phyloP scores from a whole-genome alignment of 2,113 vertebrate species.

The Cebidichthys violaceus region DNA sequence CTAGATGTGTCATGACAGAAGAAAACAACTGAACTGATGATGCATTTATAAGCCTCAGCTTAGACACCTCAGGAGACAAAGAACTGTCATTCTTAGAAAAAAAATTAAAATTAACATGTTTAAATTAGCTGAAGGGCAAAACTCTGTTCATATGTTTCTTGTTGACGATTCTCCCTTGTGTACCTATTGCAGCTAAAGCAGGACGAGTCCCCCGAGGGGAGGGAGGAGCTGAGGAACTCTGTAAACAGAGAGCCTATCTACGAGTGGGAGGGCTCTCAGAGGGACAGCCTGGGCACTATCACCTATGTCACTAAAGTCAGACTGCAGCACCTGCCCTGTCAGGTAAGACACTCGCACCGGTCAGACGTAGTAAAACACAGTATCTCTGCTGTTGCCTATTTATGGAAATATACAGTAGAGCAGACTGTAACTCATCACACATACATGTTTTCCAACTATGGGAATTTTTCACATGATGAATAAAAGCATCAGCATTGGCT shows the following conservation, averaged over 20 bases:
- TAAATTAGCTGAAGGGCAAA: not conserved
- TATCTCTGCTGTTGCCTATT: not conserved
- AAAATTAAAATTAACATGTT: not conserved
- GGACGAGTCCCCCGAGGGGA: slow-evolving; percentile 47
- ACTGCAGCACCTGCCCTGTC: slow-evolving; percentile 93
- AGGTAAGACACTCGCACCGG: slow-evolving; percentile 79
- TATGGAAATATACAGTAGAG: slow-evolving; percentile 33
- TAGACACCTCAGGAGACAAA: not conserved
- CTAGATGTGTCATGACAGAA: slow-evolving; percentile 33
- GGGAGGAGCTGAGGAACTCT: slow-evolving; percentile 88
- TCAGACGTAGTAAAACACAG: not conserved
- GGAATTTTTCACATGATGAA: slow-evolving; percentile 52
- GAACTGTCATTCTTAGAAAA: not conserved
- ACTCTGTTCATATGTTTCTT: slow-evolving; percentile 24
- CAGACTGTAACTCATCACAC: slow-evolving; percentile 13
- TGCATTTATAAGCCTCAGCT: not conserved
- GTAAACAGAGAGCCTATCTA: slow-evolving; percentile 87
- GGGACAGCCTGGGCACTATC: slow-evolving; percentile 86
- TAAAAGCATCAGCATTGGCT: slow-evolving; percentile 16
- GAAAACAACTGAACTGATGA: slow-evolving; percentile 14
- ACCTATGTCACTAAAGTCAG: slow-evolving; percentile 90
- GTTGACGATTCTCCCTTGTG: slow-evolving; percentile 4
- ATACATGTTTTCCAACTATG: slow-evolving; percentile 50
- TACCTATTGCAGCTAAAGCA: slow-evolving; percentile 60
- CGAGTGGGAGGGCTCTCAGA: slow-evolving; percentile 87